These are phyloP conservation scores for Carduelis carduelis DNA, from an alignment of 2,797 vertebrate genomes.

Conservation along the genomic window DNA sequence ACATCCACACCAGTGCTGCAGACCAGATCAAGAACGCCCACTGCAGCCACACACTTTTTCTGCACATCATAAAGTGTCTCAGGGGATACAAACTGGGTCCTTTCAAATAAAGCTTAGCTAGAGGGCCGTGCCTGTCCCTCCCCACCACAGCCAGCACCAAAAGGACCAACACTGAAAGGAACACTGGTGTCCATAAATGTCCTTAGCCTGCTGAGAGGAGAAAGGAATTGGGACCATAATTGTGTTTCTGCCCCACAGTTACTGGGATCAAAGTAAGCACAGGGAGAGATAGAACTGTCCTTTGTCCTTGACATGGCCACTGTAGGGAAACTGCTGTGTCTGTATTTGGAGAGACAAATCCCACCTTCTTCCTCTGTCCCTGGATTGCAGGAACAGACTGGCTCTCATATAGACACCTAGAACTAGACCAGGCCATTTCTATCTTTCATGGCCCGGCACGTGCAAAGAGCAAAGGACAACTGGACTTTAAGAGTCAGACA, in stretches of 20 bases:
- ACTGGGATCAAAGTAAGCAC: neutral
- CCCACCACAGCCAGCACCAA: neutral
- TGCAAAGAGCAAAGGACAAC: neutral
- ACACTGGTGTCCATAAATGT: neutral
- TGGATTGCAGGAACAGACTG: neutral
- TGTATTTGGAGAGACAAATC: neutral
- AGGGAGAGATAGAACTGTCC: neutral
- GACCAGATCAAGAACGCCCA: fast-evolving
- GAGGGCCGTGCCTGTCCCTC: neutral
- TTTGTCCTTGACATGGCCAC: neutral
- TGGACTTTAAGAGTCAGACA: neutral
- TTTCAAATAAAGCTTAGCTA: neutral
- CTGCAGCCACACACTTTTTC: neutral
- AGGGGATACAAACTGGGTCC: neutral
- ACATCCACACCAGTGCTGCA: neutral
- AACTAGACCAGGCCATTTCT: neutral
- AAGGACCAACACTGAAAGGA: neutral
- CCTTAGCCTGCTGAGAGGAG: neutral
- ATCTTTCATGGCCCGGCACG: neutral
- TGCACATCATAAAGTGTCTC: neutral
- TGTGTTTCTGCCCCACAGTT: neutral
- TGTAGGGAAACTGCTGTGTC: neutral
- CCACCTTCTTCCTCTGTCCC: neutral
- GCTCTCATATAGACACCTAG: neutral
- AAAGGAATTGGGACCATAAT: neutral